These are phyloP conservation scores for Saturnia japonica DNA, from an alignment of 2,888 invertebrate genomes.

Conservation along the genomic window DNA sequence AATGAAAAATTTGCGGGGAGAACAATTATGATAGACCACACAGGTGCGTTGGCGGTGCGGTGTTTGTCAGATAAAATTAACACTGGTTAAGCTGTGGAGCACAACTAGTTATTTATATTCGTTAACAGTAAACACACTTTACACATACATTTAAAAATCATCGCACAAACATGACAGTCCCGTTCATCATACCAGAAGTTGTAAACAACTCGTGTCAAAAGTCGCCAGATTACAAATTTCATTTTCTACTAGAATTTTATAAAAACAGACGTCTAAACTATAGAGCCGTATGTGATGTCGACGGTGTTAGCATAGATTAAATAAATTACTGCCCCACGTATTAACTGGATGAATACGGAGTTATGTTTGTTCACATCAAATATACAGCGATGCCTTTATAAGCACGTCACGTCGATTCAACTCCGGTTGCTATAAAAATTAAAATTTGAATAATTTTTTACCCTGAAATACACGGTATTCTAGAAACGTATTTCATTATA, in stretches of 20 bases:
- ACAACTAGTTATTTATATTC: too few species aligned
- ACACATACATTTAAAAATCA: too few species aligned
- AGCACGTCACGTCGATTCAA: conserved; percentile 23
- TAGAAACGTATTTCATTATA: not conserved
- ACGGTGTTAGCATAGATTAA: conserved; percentile 37
- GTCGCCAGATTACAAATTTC: not conserved
- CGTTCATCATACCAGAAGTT: not conserved
- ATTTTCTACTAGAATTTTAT: not conserved
- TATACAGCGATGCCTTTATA: conserved; percentile 15
- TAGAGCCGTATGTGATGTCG: conserved; percentile 10
- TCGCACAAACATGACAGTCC: too few species aligned
- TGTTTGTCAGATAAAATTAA: too few species aligned
- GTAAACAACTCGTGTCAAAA: not conserved
- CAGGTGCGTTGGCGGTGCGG: too few species aligned
- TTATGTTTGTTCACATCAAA: conserved; percentile 31
- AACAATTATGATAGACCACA: too few species aligned
- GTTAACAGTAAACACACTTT: too few species aligned
- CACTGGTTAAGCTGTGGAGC: too few species aligned
- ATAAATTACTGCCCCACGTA: conserved; percentile 34
- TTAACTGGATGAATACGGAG: conserved; percentile 34
- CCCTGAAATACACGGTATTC: not conserved
- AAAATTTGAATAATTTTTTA: not conserved
- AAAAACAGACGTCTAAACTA: not conserved
- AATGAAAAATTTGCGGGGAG: too few species aligned
- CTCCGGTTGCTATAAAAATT: not conserved